A percentile compares a stretch with the other conserved stretches of the same genome.
Evolutionary conservation across 1,140 invertebrate genomes (phyloP).

Genomic region (Venustaconcha ellipsiformis): DNA sequence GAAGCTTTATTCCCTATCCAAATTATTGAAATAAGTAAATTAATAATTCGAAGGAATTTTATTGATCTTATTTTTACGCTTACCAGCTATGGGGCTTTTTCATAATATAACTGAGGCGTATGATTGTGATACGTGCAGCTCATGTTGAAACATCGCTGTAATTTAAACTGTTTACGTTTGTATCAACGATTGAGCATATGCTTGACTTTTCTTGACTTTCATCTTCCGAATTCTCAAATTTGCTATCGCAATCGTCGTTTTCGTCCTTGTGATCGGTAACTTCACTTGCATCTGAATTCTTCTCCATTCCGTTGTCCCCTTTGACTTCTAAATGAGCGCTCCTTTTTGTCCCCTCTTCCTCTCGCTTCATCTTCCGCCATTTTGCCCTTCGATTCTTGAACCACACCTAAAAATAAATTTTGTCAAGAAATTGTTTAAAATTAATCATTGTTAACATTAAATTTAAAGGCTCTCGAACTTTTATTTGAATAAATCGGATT

Average conservation of each 20-base stretch:
- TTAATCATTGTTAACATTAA: no score
- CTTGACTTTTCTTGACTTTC: constrained; percentile 4
- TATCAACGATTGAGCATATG: constrained; percentile 20
- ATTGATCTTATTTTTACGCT: no score
- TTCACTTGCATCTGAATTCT: background rate
- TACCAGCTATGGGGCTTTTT: no score
- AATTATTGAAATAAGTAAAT: no score
- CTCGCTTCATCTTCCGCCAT: constrained; percentile 96
- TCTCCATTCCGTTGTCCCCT: background rate
- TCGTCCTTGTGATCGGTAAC: constrained; percentile 3
- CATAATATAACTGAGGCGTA: no score
- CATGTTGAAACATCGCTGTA: constrained; percentile 20
- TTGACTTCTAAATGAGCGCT: constrained; percentile 22
- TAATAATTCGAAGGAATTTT: no score
- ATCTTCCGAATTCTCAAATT: constrained; percentile 12
- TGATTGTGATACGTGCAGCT: no score
- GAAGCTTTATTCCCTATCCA: no score
- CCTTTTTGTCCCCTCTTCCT: constrained; percentile 74
- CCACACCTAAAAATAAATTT: constrained; percentile 81
- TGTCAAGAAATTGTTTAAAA: no score
- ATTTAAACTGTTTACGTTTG: constrained; percentile 25
- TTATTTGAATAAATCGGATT: no score
- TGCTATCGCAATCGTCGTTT: constrained; percentile 21
- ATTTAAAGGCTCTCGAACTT: no score
- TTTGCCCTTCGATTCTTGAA: constrained; percentile 93